A percentile compares a stretch with the other conserved stretches of the same genome.
Evolutionary conservation across 2,888 invertebrate species (phyloP).

Genomic region (Conus canariensis): DNA sequence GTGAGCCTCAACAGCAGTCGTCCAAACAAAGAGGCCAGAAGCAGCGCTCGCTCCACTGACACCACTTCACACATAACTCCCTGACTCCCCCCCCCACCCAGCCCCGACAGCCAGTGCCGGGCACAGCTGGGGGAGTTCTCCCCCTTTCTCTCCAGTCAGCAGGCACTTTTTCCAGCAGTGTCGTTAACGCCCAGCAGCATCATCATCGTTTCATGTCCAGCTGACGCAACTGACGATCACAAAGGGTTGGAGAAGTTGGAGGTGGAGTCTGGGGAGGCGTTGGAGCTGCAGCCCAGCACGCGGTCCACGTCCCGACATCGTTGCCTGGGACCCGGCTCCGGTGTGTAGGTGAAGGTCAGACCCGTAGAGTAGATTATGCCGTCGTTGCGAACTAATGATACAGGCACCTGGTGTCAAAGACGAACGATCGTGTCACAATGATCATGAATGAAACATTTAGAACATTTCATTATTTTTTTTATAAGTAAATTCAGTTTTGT

Average conservation of each 20-base stretch:
- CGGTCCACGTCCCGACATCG: slow-evolving; percentile 68
- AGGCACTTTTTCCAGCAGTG: neutral
- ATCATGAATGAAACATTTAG: no score
- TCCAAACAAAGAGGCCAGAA: no score
- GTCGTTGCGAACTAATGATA: slow-evolving; percentile 95
- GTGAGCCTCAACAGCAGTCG: neutral
- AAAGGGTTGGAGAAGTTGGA: slow-evolving; percentile 84
- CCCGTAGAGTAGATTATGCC: slow-evolving; percentile 99
- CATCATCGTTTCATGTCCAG: neutral
- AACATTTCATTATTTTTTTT: no score
- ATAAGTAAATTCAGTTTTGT: no score
- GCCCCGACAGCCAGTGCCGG: no score
- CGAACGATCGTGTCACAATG: no score
- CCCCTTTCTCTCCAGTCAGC: neutral
- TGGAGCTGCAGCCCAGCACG: slow-evolving; percentile 59
- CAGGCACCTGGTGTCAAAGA: slow-evolving; percentile 84
- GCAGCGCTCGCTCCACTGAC: no score
- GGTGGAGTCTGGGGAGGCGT: slow-evolving; percentile 64
- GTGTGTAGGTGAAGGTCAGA: slow-evolving; percentile 98
- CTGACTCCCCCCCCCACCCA: no score
- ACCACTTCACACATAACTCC: no score
- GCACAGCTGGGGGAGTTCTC: no score
- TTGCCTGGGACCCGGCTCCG: slow-evolving; percentile 88
- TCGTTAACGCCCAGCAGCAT: neutral
- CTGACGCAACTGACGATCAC: slow-evolving; percentile 45